Evolutionary conservation across 2,113 vertebrate species (phyloP), one percentile per base, ranked within the genome.

Genomic region (Anas platyrhynchos): DNA sequence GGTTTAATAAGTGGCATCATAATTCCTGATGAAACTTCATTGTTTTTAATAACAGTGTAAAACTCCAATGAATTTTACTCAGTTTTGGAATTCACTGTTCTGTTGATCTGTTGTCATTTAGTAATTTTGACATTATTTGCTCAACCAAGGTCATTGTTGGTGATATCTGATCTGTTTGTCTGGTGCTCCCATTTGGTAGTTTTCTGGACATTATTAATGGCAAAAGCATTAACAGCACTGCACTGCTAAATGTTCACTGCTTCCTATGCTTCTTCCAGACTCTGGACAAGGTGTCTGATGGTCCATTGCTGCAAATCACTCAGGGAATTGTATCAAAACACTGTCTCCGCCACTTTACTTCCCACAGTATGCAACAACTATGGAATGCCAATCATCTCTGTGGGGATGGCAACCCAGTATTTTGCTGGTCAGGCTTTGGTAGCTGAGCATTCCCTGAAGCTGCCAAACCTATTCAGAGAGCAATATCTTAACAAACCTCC

Each of bases 401-500:
- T 69, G 27, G 18, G 27, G 9, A 34, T 36, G 25, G 44, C 34
- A 83, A 31, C 3, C 1, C 25, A 0, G 0, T 20, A 22, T 69
- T 73, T 52, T n/a, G 7, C 32, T 69, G 25, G 21, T 69, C 32
- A 46, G 23, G 12, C 12, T 83, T 69, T 34, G 43, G 10, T 17
- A 80, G 32, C 12, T 65, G 48, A 65, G 13, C 27, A 69, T 69
- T 54, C 43, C 56, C 21, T 58, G 61, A 23, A 63, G 36, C 56
- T 52, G 27, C 43, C 31, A 44, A 79, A 17, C 26, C 38, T n/a
- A 4, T 31, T 23, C 32, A 66, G 16, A 44, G 38, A 61, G 21
- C 25, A 66, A 4, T 6, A 9, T 20, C 69, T 61, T 43, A 41
- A 9, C 25, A n/a, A 13, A 55, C 26, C 16, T 54, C 9, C 17